Percentiles rank a stretch among this genome's conserved stretches.
Evolutionary conservation across 2,888 invertebrate species (phyloP).

Genomic region (Formica aserva): DNA sequence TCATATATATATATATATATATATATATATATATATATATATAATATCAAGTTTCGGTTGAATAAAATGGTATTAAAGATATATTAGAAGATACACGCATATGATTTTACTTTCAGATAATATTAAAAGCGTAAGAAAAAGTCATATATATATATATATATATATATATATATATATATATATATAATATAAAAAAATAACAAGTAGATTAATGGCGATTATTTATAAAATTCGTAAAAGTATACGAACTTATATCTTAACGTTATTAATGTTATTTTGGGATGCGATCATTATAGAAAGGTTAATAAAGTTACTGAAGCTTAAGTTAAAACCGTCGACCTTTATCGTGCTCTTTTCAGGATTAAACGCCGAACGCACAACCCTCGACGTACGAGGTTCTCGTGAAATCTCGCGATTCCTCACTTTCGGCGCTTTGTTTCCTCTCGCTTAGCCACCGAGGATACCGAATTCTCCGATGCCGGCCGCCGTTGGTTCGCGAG

Average conservation of each 20-base stretch:
- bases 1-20: neutral
- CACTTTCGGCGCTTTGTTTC: constrained; percentile 39
- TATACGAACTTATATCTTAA: neutral
- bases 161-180: too few species aligned
- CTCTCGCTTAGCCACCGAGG: constrained; percentile 40
- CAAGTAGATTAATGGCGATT: neutral
- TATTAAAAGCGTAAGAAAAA: neutral
- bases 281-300: neutral
- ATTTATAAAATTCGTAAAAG: neutral
- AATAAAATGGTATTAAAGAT: neutral
- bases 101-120: neutral
- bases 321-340: neutral
- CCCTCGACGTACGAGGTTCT: neutral
- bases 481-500: constrained; percentile 22
- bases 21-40: too few species aligned
- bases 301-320: neutral
- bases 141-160: neutral
- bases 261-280: constrained; percentile 2
- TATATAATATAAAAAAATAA: neutral
- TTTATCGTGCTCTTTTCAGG: neutral
- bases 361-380: neutral
- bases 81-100: neutral
- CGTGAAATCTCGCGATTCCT: constrained; percentile 40
- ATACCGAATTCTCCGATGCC: constrained; percentile 45
- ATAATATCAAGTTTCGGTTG: neutral